phyloP scores from a whole-genome alignment of 2,797 vertebrate genomes.

The Eulemur albifrons region DNA sequence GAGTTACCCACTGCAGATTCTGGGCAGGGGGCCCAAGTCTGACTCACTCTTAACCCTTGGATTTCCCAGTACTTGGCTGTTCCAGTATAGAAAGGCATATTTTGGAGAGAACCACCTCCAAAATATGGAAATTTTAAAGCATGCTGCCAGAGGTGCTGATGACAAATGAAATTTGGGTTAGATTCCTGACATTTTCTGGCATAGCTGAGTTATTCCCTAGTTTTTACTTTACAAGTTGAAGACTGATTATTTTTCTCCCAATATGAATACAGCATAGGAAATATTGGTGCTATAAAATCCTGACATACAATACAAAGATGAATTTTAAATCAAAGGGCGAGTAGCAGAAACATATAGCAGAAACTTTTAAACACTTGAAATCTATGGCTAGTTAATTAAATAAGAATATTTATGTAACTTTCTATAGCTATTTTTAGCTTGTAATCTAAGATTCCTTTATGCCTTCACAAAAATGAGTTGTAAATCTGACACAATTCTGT shows the following conservation, averaged over 20 bases:
- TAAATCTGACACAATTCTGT: background rate
- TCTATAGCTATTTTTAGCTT: background rate
- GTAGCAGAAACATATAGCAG: background rate
- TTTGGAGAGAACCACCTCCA: background rate
- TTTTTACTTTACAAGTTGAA: background rate
- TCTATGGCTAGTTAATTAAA: background rate
- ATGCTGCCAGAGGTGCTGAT: background rate
- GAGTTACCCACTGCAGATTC: background rate
- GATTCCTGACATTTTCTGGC: background rate
- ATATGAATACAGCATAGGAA: background rate
- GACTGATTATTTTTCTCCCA: background rate
- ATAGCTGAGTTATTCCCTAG: background rate
- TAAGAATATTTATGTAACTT: background rate
- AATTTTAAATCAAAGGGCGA: slow-evolving; percentile 11
- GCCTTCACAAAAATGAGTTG: background rate
- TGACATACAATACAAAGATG: background rate
- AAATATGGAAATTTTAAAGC: background rate
- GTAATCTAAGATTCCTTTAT: background rate
- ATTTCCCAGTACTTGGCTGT: background rate
- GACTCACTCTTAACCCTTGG: background rate
- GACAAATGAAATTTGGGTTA: slow-evolving; percentile 17
- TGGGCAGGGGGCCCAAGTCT: no score
- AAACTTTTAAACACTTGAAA: slow-evolving; percentile 6
- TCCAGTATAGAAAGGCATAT: background rate
- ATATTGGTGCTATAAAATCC: background rate